Percentiles rank a stretch among this genome's conserved stretches.
Conservation (phyloP, 1,140 invertebrate genomes). For the Pinna nobilis region DNA sequence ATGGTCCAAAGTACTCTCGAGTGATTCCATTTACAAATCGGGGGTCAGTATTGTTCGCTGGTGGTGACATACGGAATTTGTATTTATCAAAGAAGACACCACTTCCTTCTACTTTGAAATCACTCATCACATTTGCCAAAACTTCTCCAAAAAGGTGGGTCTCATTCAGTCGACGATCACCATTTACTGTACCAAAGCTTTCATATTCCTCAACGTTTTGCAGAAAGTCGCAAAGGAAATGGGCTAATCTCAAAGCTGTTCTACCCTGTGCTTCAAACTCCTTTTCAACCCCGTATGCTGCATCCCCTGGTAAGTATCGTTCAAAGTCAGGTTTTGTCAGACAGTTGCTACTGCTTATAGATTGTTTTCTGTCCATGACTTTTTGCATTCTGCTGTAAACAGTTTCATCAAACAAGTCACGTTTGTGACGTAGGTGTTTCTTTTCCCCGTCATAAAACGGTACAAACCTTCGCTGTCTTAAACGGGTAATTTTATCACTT, state of each 20-base stretch:
- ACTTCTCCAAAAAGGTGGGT: conserved; percentile 79
- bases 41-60: conserved; percentile 83
- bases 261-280: conserved; percentile 80
- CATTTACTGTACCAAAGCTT: conserved; percentile 87
- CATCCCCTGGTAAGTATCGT: conserved; percentile 73
- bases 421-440: conserved; percentile 51
- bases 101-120: conserved; percentile 89
- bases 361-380: conserved; percentile 60
- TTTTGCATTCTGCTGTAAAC: conserved; percentile 58
- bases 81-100: conserved; percentile 96
- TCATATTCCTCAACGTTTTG: conserved; percentile 95
- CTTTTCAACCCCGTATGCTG: conserved; percentile 86
- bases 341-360: conserved; percentile 59
- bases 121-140: conserved; percentile 90
- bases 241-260: conserved; percentile 94
- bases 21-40: conserved; percentile 71
- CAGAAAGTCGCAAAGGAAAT: conserved; percentile 95
- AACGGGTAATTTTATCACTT: neutral
- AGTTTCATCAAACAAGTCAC: conserved; percentile 58
- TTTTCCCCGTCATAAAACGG: conserved; percentile 38
- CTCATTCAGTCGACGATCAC: conserved; percentile 68
- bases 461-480: conserved; percentile 39
- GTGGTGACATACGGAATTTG: conserved; percentile 83
- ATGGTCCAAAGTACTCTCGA: conserved; percentile 87
- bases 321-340: conserved; percentile 55